phyloP scores from a whole-genome alignment of 2,113 vertebrate species.

The Balaenoptera acutorostrata region DNA sequence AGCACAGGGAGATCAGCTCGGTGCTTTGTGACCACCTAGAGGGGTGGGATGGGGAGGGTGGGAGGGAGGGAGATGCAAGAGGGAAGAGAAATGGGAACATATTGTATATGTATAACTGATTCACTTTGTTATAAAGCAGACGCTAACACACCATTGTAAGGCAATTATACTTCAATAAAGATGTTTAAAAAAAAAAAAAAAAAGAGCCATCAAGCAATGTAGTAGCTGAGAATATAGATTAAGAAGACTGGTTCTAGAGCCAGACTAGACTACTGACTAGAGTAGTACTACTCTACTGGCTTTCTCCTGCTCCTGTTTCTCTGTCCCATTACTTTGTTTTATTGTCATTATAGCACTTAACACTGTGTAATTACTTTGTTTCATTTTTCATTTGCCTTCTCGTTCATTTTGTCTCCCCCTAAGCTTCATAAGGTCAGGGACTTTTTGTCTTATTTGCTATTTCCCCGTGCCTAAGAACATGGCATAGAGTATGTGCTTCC shows the following conservation, averaged over 20 bases:
- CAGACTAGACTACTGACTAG: not conserved
- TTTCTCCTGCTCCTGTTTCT: not conserved
- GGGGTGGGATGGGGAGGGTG: no score
- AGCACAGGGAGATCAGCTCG: no score
- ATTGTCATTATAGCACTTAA: not conserved
- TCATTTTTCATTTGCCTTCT: not conserved
- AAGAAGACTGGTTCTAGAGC: not conserved
- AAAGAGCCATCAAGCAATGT: not conserved
- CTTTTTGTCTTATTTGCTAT: constrained; percentile 9
- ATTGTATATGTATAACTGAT: no score
- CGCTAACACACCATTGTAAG: no score
- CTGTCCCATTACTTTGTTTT: not conserved
- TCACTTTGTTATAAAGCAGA: no score
- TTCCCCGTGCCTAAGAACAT: not conserved
- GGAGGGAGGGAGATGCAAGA: no score
- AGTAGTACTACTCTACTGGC: not conserved
- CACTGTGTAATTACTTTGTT: not conserved
- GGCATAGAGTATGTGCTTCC: not conserved
- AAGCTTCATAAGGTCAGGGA: not conserved
- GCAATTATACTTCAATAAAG: no score
- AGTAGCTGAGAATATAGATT: not conserved
- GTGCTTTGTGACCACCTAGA: no score
- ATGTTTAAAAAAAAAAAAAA: no score
- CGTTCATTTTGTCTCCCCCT: not conserved
- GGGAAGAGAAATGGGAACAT: no score